Base-by-base conservation (phyloP, 2,113 vertebrate species). In the Actenoides hombroni region DNA sequence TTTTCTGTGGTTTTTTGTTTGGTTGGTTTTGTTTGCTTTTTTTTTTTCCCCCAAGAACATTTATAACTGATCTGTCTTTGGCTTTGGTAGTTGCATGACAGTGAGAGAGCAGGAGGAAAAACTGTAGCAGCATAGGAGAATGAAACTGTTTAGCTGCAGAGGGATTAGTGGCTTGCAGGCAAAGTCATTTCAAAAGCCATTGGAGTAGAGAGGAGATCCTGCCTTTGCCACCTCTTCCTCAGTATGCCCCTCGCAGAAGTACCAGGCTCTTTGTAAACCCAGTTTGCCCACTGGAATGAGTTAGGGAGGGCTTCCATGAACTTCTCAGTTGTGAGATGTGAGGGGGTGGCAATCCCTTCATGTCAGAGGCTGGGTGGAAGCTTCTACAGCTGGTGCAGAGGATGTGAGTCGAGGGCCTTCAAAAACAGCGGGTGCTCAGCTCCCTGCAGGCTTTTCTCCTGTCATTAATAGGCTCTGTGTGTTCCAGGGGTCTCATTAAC, bases 401-500 rank as follows among this genome's bases (percentile, higher is more conserved):
- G 28, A 56, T 86, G 88, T 26, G 73, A 89, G 78, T 57, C 2
- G 2, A 83, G 89, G 67, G 87, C 9, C 89, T 73, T 81, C 3
- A 1, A 53, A 89, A 93, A 35, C 83, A 3, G 1, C 0, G 11
- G 91, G 83, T 78, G 40, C 81, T 65, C 77, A 79, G 53, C 44
- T 75, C 90, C 86, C 83, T 31, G 61, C 86, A 90, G 90, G 53
- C 28, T 85, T 69, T 51, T 16, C 31, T 78, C 35, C 60, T 2
- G 1, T 33, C 92, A 40, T 79, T 93, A 57, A 91, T 28, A 42
- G 73, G n/a, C 83, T 88, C 76, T 42, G 17, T 16, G 92, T 73
- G 68, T 48, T 95, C 28, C 92, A 33, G 42, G 11, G 77, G 53
- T 64, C 73, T 90, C 94, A 73, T 96, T 90, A 94, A 21, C 83